Base-by-base conservation (phyloP, 2,797 vertebrate genomes). In the Melanotaenia nigrans region DNA sequence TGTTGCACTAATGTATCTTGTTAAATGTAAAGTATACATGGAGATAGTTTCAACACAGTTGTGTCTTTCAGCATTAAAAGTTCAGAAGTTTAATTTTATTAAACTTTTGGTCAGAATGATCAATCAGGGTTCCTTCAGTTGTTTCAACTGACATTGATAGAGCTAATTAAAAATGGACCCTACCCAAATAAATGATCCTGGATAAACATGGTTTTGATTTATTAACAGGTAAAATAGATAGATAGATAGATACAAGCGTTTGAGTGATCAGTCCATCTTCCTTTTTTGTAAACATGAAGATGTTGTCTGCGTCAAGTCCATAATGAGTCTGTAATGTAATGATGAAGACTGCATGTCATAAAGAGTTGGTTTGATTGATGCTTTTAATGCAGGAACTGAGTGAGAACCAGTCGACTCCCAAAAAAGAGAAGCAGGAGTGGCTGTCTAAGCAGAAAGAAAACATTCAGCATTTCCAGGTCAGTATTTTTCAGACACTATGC, bases 341-440 rank as follows among this genome's bases (percentile, higher is more conserved):
- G 28, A 30, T 30, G 28, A 36, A 6, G 35, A 12, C 36, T 4
- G 11, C 2, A 30, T 60, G 10, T n/a, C n/a, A 33, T 1, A 47
- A 24, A 61, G 22, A 71, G 63, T 18, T 24, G 8, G 73, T 30
- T 1, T 2, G 65, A 65, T 36, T 16, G 20, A 51, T 9, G 38
- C 42, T 66, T 75, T 3, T 77, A 12, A 78, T 84, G 82, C 90
- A 99, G 98, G 98, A 99, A 82, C 91, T 99, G 88, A 98, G 95
- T 71, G 98, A 99, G 94, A 99, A 99, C 93, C 98, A 99, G 94
- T 98, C 97, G 61, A 99, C 97, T 70, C 98, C 98, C 1, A 99
- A 99, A 94, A 99, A 98, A 81, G 97, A 99, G 93, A 99, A 99
- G 89, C 97, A 99, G 83, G 98, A 99, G 84, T 98, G 97, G 98